phyloP scores from a whole-genome alignment of 1,140 invertebrate species.

The Nautilus pompilius region DNA sequence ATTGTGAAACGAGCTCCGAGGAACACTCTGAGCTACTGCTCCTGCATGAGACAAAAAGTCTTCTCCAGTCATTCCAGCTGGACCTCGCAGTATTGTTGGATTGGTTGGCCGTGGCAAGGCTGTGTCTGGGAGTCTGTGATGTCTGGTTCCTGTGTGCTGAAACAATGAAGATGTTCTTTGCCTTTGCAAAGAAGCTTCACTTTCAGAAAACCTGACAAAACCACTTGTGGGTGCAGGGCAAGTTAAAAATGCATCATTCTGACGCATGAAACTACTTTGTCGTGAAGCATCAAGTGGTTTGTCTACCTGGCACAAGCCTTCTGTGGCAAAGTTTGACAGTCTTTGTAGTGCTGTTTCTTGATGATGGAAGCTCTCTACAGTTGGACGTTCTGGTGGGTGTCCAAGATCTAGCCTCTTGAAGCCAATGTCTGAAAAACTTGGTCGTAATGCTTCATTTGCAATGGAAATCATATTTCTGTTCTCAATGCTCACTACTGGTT shows the following conservation, averaged over 20 bases:
- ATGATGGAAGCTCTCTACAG: slow-evolving; percentile 16
- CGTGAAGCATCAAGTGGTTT: slow-evolving; percentile 16
- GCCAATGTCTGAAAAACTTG: neutral
- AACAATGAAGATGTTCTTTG: slow-evolving; percentile 29
- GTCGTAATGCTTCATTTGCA: neutral
- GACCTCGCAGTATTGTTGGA: slow-evolving; percentile 33
- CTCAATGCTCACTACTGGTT: neutral
- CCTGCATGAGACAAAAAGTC: slow-evolving; percentile 39
- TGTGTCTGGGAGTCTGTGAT: slow-evolving; percentile 8
- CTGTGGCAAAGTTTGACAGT: neutral
- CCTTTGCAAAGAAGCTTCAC: slow-evolving; percentile 38
- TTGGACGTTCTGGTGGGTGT: neutral
- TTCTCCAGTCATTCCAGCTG: slow-evolving; percentile 33
- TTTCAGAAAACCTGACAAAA: slow-evolving; percentile 39
- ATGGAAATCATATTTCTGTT: neutral
- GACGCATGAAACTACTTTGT: slow-evolving; percentile 18
- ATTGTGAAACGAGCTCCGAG: slow-evolving; percentile 42
- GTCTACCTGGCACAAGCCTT: neutral
- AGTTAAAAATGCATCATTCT: slow-evolving; percentile 25
- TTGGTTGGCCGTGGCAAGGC: slow-evolving; percentile 36
- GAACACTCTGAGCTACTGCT: slow-evolving; percentile 34
- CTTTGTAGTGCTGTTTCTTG: slow-evolving; percentile 16
- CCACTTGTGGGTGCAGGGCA: slow-evolving; percentile 20
- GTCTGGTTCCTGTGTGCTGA: neutral
- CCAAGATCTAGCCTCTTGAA: neutral